Evolutionary conservation across 1,140 invertebrate genomes (phyloP).

Genomic region (Steinernema feltiae): DNA sequence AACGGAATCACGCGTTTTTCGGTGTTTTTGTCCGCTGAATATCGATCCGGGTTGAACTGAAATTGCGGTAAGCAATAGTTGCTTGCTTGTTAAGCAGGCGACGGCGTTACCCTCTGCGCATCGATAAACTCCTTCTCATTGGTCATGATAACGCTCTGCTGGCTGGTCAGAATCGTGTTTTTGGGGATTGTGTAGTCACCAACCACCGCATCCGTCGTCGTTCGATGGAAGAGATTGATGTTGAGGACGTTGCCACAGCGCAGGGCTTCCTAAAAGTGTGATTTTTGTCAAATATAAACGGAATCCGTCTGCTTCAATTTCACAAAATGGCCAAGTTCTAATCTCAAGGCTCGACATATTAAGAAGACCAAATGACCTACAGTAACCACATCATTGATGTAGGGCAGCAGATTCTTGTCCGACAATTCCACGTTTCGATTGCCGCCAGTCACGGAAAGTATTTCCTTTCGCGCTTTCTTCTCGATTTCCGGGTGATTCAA

Average conservation of each 20-base stretch:
- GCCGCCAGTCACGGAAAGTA: background rate
- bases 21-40: background rate
- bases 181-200: conserved; percentile 32
- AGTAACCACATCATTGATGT: conserved; percentile 25
- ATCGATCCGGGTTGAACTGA: conserved; percentile 23
- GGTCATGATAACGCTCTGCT: conserved; percentile 22
- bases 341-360: no score
- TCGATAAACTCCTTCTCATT: conserved; percentile 23
- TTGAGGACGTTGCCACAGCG: conserved; percentile 45
- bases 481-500: conserved; percentile 24
- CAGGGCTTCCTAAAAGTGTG: conserved; percentile 34
- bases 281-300: no score
- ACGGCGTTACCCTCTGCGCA: background rate
- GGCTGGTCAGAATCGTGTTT: conserved; percentile 18
- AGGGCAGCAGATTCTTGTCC: conserved; percentile 8
- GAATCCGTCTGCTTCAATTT: no score
- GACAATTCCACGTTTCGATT: conserved; percentile 10
- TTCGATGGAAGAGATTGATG: conserved; percentile 48
- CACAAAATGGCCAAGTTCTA: no score
- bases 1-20: conserved; percentile 26
- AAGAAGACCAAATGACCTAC: background rate
- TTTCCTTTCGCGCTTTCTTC: background rate
- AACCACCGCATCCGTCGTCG: conserved; percentile 31
- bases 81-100: background rate
- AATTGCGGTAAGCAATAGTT: background rate